Evolutionary conservation across 35 echinoderm and acorn worm species (phyloP), one percentile per base, ranked within the genome.

Genomic region (Ophioderma brevispina): DNA sequence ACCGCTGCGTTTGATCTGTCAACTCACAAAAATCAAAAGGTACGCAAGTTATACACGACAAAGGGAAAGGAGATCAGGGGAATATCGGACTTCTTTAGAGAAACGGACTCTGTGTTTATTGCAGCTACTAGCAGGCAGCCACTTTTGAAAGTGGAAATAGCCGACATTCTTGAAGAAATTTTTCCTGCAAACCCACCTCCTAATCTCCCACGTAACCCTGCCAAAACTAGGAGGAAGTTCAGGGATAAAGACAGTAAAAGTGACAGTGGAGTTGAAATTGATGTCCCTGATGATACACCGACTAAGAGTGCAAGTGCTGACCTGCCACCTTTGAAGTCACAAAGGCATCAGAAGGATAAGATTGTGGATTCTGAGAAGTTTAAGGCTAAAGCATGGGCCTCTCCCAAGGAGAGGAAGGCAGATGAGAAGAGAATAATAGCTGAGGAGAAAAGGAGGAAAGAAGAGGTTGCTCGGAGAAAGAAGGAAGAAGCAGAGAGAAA

Each of bases 1-100:
- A 95, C 97, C 0, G 97, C 95, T 81, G 93, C 97, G 1, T 94
- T 99, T 81, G 94, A 94, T 11, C 84, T 95, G 36, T 91, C 97
- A 0, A 93, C 88, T 35, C 91, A 99, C 31, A 99, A 94, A 63
- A 95, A 93, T 75, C 78, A 93, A 36, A 87, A 84, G 81, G 87
- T 99, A 31, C 70, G 91, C 42, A 99, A 91, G 82, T 88, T 99
- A 46, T 99, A 91, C 76, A 99, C 84, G n/a, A 42, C 89, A 0
- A 92, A 93, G 23, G 97, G 97, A 19, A 92, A 92, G 33, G 94
- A 99, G 78, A 89, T 99, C 32, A 90, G 87, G 41, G 91, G 97
- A 1, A 55, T 99, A 40, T 94, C 63, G 2, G 93, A 99, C 55
- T 99, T 99, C 59, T 99, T 95, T 77, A 85, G 97, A 76, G 94